Conservation (phyloP, 37 sponge, comb jelly and placozoan species). For the Petrosia ficiformis region DNA sequence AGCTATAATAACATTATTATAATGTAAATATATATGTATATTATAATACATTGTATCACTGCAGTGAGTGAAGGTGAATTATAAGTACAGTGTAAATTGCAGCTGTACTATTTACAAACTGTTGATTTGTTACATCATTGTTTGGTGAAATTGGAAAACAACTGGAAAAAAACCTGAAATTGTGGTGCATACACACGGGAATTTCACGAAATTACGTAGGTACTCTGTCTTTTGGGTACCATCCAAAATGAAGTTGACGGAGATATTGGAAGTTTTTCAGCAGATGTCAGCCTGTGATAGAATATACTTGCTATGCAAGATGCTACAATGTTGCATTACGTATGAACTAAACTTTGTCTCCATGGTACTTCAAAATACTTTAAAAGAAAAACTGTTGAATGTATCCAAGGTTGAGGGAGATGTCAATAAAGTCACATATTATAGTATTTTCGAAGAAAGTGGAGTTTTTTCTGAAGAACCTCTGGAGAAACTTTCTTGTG, state of each 20-base stretch:
- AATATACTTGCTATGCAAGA: constrained; percentile 59
- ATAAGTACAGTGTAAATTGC: no score
- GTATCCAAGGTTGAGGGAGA: constrained; percentile 23
- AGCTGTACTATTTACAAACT: no score
- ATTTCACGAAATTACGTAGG: no score
- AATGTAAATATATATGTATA: no score
- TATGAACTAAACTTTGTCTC: constrained; percentile 63
- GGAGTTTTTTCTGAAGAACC: constrained; percentile 40
- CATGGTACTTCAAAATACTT: constrained; percentile 36
- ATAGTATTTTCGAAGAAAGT: constrained; percentile 23
- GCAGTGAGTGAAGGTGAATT: no score
- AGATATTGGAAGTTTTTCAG: constrained; percentile 53
- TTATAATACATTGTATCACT: no score
- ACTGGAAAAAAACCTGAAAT: no score
- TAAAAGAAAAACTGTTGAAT: constrained; percentile 8
- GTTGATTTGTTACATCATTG: no score
- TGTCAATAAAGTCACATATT: constrained; percentile 52
- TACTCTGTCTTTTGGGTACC: no score
- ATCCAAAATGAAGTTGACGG: constrained; percentile 44
- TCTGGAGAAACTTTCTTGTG: constrained; percentile 59
- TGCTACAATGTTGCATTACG: constrained; percentile 58
- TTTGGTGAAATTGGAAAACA: no score
- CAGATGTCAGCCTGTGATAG: constrained; percentile 60
- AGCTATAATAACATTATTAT: no score
- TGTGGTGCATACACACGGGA: no score